Evolutionary conservation across 2,888 invertebrate genomes (phyloP).

Genomic region (Andrena praecox): DNA sequence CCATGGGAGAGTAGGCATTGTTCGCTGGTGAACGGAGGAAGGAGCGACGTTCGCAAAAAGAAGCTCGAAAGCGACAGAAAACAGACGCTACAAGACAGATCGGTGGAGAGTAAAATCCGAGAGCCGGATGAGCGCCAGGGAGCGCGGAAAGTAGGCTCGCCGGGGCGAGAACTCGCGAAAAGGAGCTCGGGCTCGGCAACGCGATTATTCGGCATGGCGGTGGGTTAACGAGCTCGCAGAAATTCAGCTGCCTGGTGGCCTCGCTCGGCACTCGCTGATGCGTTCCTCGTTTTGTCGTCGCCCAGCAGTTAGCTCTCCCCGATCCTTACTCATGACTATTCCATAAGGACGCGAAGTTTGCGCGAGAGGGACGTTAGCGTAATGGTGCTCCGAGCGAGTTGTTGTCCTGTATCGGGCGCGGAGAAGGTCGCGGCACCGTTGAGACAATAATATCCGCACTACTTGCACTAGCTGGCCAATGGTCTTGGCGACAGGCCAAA

Average conservation of each 20-base stretch:
- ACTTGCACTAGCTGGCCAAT: constrained; percentile 50
- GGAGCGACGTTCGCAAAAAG: no score
- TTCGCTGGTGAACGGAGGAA: no score
- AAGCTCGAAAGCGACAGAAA: no score
- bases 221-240: constrained; percentile 40
- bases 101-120: neutral
- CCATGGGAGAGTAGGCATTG: no score
- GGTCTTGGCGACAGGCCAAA: constrained; percentile 55
- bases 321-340: constrained; percentile 19
- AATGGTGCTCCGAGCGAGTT: constrained; percentile 3
- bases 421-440: constrained; percentile 42
- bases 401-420: constrained; percentile 37
- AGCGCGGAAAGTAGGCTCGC: neutral
- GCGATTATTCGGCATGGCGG: constrained; percentile 37
- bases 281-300: constrained; percentile 20
- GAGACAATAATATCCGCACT: constrained; percentile 57
- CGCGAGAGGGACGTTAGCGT: constrained; percentile 18
- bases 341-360: neutral
- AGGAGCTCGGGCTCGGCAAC: constrained; percentile 28
- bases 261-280: constrained; percentile 7
- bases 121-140: neutral
- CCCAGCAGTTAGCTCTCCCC: neutral
- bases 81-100: no score
- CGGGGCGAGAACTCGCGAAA: neutral
- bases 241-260: constrained; percentile 23